Percentiles rank a stretch among this genome's conserved stretches.
Evolutionary conservation across 1,140 invertebrate species (phyloP).

Genomic region (Latrodectus geometricus): DNA sequence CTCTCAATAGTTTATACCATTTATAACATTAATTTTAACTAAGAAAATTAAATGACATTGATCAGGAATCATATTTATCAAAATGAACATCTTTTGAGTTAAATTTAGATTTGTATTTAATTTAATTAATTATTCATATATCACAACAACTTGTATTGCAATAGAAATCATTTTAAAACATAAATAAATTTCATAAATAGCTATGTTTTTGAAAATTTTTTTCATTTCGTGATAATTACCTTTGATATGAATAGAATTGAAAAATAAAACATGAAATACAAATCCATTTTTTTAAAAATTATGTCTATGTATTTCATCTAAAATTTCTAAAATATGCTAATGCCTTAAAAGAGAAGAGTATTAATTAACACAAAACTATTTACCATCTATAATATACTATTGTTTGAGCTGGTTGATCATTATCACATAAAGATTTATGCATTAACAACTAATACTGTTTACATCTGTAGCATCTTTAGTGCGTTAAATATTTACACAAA

Average conservation of each 20-base stretch:
- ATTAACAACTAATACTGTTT: conserved; percentile 36
- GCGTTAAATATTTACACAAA: conserved; percentile 14
- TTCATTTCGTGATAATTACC: not conserved
- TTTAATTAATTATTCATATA: too few relatives aligned
- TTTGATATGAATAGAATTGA: not conserved
- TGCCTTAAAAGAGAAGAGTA: not conserved
- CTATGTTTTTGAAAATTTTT: not conserved
- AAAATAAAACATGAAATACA: not conserved
- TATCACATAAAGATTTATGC: conserved; percentile 29
- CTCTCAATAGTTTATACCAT: too few relatives aligned
- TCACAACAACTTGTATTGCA: too few relatives aligned
- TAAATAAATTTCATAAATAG: not conserved
- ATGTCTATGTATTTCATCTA: not conserved
- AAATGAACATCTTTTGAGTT: too few relatives aligned
- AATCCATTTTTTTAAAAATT: not conserved
- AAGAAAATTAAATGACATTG: too few relatives aligned
- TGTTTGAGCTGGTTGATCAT: conserved; percentile 29
- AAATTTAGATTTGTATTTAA: too few relatives aligned
- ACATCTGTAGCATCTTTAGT: conserved; percentile 4
- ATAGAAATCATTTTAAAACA: too few relatives aligned
- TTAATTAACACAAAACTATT: not conserved
- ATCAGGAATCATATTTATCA: too few relatives aligned
- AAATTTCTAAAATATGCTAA: not conserved
- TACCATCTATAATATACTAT: not conserved
- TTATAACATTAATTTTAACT: too few relatives aligned